Percentiles rank a stretch among this genome's conserved stretches.
Evolutionary conservation across 2,797 vertebrate species (phyloP).

Genomic region (Enteromius mattozi): DNA sequence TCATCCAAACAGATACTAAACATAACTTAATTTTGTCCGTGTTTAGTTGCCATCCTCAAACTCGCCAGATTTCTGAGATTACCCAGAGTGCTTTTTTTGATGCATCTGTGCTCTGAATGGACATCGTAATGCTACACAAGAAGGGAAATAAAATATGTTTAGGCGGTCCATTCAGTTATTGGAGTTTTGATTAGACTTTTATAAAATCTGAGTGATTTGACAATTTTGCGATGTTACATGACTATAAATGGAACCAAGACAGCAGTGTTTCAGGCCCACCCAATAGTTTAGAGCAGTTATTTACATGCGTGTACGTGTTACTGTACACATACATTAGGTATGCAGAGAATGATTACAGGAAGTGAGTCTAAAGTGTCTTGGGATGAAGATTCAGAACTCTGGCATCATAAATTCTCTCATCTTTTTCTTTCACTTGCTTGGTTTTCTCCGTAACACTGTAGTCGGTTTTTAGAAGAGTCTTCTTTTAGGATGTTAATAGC

Average conservation of each 20-base stretch:
- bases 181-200: neutral
- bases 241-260: neutral
- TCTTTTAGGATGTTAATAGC: slow-evolving; percentile 14
- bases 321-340: neutral
- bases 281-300: neutral
- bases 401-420: neutral
- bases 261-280: neutral
- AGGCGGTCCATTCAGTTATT: neutral
- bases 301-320: neutral
- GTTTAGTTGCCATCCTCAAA: neutral
- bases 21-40: neutral
- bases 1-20: slow-evolving; percentile 2
- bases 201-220: neutral
- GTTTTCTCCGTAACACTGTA: neutral
- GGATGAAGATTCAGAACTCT: neutral
- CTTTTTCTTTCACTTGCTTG: neutral
- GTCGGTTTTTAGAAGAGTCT: slow-evolving; percentile 7
- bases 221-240: neutral
- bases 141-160: neutral
- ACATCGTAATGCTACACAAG: neutral
- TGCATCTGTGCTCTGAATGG: neutral
- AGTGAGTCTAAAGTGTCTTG: slow-evolving; percentile 22
- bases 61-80: neutral
- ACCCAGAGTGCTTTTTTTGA: neutral
- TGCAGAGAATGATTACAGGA: slow-evolving; percentile 39